Evolutionary conservation across 2,797 vertebrate species (phyloP).

Genomic region (Novumbra hubbsi): DNA sequence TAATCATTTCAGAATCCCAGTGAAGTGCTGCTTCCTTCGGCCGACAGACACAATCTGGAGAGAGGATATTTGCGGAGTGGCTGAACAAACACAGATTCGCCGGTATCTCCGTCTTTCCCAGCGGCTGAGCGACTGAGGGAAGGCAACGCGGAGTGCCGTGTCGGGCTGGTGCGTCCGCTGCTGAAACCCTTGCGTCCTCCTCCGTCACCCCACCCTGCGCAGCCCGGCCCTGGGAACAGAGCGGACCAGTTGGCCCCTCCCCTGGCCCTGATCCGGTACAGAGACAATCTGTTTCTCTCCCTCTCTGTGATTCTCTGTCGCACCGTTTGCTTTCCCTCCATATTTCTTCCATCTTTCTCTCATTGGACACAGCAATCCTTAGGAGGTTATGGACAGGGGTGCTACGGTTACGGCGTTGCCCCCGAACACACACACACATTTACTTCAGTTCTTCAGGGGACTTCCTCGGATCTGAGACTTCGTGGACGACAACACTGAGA

Average conservation of each 20-base stretch:
- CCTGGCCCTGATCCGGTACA: constrained; percentile 46
- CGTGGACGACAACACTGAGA: background rate
- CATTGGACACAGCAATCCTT: constrained; percentile 7
- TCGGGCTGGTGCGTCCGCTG: constrained; percentile 47
- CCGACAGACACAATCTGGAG: constrained; percentile 69
- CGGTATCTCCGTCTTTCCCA: constrained; percentile 82
- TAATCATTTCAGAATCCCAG: constrained; percentile 76
- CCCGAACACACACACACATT: constrained; percentile 6
- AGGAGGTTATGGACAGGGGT: constrained; percentile 29
- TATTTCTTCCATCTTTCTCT: background rate
- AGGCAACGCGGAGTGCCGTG: constrained; percentile 43
- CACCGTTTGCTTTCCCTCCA: background rate
- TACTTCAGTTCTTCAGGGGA: constrained; percentile 21
- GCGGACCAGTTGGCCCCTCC: constrained; percentile 57
- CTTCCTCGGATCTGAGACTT: background rate
- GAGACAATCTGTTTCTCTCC: constrained; percentile 34
- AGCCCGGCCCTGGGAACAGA: constrained; percentile 70
- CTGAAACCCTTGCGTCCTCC: constrained; percentile 52
- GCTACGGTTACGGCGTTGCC: constrained; percentile 39
- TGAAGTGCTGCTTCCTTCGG: constrained; percentile 74
- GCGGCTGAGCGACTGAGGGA: constrained; percentile 60
- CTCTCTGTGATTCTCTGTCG: constrained; percentile 18
- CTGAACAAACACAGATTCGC: constrained; percentile 87
- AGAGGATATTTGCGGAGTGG: constrained; percentile 83
- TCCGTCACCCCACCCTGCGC: constrained; percentile 57